Conservation (phyloP, 2,888 invertebrate species). For the Drosophila emarginata region DNA sequence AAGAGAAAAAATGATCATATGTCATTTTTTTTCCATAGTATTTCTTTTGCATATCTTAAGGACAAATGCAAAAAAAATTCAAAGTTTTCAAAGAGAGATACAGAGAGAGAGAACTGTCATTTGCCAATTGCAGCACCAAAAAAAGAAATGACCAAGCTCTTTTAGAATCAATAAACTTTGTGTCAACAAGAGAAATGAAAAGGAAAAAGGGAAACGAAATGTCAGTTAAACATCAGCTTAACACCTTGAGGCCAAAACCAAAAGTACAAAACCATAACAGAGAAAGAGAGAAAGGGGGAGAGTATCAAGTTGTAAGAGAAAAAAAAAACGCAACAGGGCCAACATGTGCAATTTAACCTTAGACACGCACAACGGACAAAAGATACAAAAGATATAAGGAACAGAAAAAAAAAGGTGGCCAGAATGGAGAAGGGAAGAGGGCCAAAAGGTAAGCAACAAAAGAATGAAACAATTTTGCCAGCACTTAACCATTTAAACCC, state of each 20-base stretch:
- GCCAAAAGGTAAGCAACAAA: conserved; percentile 52
- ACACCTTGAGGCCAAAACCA: conserved; percentile 57
- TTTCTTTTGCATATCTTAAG: neutral
- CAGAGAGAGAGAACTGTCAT: neutral
- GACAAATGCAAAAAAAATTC: neutral
- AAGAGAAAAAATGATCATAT: neutral
- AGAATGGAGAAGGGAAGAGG: neutral
- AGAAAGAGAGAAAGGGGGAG: conserved; percentile 9
- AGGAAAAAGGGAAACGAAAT: conserved; percentile 22
- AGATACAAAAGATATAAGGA: conserved; percentile 27
- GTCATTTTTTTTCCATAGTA: neutral
- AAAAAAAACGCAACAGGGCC: conserved; percentile 46
- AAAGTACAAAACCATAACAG: conserved; percentile 42
- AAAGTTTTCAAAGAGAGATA: too few species aligned
- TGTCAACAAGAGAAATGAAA: neutral
- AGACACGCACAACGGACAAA: conserved; percentile 51
- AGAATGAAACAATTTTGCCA: conserved; percentile 72
- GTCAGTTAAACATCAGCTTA: conserved; percentile 47
- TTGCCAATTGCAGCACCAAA: neutral
- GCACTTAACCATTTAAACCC: conserved; percentile 76
- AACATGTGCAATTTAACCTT: conserved; percentile 69
- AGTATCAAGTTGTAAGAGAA: conserved; percentile 15
- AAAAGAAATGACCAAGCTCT: neutral
- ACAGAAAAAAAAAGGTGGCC: conserved; percentile 16
- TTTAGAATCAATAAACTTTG: conserved; percentile 37